Evolutionary conservation across 2,888 invertebrate genomes (phyloP), one percentile per base, ranked within the genome.

Genomic region (Apotomis betuletana): DNA sequence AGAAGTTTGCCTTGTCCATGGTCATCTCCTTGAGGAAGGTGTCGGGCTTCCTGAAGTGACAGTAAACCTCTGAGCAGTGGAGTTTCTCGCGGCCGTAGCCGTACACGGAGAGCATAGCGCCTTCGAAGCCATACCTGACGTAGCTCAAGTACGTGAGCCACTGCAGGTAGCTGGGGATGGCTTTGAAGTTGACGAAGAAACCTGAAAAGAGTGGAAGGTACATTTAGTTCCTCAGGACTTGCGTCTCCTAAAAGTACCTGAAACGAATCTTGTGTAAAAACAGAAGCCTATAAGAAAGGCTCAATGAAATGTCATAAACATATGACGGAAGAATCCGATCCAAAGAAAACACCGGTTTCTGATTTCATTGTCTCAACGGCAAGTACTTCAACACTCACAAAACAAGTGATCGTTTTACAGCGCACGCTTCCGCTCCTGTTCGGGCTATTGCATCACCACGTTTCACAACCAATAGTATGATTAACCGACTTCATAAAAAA

Each of bases 121-220:
- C 98, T 91, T 99, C 98, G 89, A 98, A 98, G 49, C 98, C 97
- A 85, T 98, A 98, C 13, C 92, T 77, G 67, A 98, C 96, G 88
- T 98, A 99, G 79, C 98, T 98, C 44, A 97, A 94, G 87, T 98
- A 98, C 2, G 98, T 96, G 27, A 98, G 92, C 97, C 98, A 98
- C 81, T 96, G 96, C 65, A 99, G 93, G 86, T 98, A 98, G 69
- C 94, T 94, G 3, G 98, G 98, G 84, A 98, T 97, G 55, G 98
- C 98, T 86, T 97, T 96, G 87, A 98, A 96, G 87, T 97, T 98
- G 62, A 98, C 97, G 90, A 98, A 98, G 94, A 98, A 98, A 6
- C 98, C 98, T 65, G 36, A 9, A 65, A 65, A 46, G 3, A 64
- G 4, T n/a, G 41, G 9, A 3, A 57, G 9, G 12, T 5, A 27